Base-by-base conservation (phyloP, 1,140 invertebrate species). In the Ceratina calcarata region DNA sequence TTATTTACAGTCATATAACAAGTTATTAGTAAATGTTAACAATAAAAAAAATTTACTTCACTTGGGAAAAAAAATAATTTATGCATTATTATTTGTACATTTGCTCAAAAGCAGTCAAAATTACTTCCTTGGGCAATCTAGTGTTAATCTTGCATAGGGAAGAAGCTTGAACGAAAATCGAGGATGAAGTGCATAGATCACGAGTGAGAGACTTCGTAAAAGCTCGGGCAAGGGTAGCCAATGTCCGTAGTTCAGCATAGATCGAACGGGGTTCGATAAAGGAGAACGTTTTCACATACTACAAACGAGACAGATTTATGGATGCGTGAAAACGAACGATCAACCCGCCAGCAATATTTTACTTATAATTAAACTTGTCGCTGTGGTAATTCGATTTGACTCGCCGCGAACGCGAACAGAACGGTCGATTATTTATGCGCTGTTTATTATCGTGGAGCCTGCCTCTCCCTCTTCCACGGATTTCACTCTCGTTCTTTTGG, bases 361-460 rank as follows among this genome's bases (percentile, higher is more conserved):
- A 55, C 51, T 20, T 69, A 55, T 69, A 69, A 69, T 69, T 55
- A 51, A 69, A 69, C 12, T 20, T 69, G 67, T 69, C 67, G 53
- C 51, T 69, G 8, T 22, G n/a, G 24, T 20, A 69, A 32, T 69
- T 73, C 60, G 58, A 73, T 62, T 80, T 74, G 51, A 74, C 24
- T 53, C 16, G 51, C 12, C n/a, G 18, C 24, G 27, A 70, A 58
- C 37, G n/a, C 37, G 37, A 68, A 73, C 27, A 20, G 65, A 80
- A 77, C 73, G 16, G 6, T 32, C 37, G 67, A 55, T 55, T 32
- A 32, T 69, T 32, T 20, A 55, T 32, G 67, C 67, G 51, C 24
- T 55, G 67, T 69, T 69, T 69, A 55, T 69, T 55, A 69, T 55
- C 67, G 24, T 8, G 18, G n/a, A n/a, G 53, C 16, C 22, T n/a